Percentiles rank a stretch among this genome's conserved stretches.
phyloP scores from a whole-genome alignment of 2,797 vertebrate species.

The Oreochromis mossambicus region DNA sequence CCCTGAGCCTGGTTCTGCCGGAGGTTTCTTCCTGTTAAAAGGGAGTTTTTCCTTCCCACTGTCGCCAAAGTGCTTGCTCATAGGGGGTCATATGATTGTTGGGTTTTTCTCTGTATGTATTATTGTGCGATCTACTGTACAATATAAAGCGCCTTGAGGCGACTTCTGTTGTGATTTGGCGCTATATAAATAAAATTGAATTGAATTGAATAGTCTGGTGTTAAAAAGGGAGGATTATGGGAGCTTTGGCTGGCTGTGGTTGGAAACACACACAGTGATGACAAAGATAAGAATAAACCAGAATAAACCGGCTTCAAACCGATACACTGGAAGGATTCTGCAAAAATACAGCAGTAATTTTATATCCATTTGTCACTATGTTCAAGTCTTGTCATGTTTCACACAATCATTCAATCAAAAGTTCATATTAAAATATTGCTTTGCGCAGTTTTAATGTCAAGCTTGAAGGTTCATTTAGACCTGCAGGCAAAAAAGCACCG shows the following conservation, averaged over 20 bases:
- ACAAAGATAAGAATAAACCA: neutral
- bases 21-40: too few relatives aligned
- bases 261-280: neutral
- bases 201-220: neutral
- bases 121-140: too few relatives aligned
- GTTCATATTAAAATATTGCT: neutral
- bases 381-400: neutral
- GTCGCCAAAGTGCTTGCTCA: too few relatives aligned
- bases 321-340: too few relatives aligned
- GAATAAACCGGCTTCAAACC: neutral
- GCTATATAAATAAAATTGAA: too few relatives aligned
- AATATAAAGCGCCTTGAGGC: too few relatives aligned
- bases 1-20: too few relatives aligned
- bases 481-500: neutral
- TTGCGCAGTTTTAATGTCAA: neutral
- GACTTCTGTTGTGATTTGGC: too few relatives aligned
- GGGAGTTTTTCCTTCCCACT: too few relatives aligned
- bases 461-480: neutral
- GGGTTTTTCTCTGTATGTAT: too few relatives aligned
- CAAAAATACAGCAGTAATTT: neutral
- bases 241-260: neutral
- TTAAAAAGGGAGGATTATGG: neutral
- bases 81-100: too few relatives aligned
- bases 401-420: neutral
- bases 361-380: neutral